Conservation (phyloP, 2,113 vertebrate species). For the Anguilla japonica region DNA sequence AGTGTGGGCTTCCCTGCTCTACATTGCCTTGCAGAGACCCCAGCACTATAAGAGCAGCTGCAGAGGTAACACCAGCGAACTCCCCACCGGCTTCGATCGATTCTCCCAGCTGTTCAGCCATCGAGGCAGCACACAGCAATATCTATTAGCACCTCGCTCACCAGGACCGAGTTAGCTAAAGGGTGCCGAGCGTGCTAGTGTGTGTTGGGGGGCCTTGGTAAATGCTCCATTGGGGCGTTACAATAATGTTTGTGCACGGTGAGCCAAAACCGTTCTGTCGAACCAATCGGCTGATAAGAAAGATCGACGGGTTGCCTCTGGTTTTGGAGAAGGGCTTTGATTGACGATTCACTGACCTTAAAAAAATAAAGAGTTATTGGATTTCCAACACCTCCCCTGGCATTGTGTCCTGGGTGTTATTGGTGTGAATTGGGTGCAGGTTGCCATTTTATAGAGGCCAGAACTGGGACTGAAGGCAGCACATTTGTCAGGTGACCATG, state of each 20-base stretch:
- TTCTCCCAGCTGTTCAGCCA: conserved; percentile 14
- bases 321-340: conserved; percentile 38
- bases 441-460: conserved; percentile 30
- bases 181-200: not conserved
- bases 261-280: conserved; percentile 34
- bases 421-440: conserved; percentile 38
- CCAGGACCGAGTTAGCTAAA: not conserved
- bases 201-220: conserved; percentile 20
- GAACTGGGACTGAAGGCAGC: conserved; percentile 39
- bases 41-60: not conserved
- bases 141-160: not conserved
- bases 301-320: conserved; percentile 42
- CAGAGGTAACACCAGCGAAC: conserved; percentile 4
- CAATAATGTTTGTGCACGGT: conserved; percentile 49
- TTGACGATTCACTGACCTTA: conserved; percentile 39
- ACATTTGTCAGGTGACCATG: conserved; percentile 27
- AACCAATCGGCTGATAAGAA: conserved; percentile 24
- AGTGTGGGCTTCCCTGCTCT: not conserved
- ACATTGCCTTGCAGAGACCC: not conserved
- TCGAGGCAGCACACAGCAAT: conserved; percentile 34
- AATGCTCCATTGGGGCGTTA: conserved; percentile 46
- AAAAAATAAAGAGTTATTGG: conserved; percentile 36
- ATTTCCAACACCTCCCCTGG: conserved; percentile 26
- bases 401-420: conserved; percentile 22
- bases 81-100: conserved; percentile 27